These are phyloP conservation scores for Ctenopoma kingsleyae DNA, from an alignment of 2,797 vertebrate genomes.

Conservation along the genomic window DNA sequence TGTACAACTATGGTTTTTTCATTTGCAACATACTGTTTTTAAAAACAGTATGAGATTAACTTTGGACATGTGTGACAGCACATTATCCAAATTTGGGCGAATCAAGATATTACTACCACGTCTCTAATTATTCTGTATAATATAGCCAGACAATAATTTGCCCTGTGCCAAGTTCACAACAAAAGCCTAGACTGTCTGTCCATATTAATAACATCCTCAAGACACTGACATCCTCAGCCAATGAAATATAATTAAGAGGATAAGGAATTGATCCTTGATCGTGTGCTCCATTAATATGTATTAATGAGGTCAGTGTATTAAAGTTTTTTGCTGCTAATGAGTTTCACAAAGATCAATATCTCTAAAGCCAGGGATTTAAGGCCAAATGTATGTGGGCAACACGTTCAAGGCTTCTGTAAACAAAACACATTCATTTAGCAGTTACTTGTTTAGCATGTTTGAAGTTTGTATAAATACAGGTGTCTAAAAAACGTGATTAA, in stretches of 20 bases:
- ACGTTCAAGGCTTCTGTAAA: conserved; percentile 40
- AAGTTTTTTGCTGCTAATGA: conserved; percentile 75
- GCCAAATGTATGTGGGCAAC: conserved; percentile 53
- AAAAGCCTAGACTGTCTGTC: conserved; percentile 56
- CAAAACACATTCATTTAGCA: conserved; percentile 19
- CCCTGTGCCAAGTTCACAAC: conserved; percentile 43
- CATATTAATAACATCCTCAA: conserved; percentile 64
- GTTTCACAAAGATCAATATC: conserved; percentile 80
- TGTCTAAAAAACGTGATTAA: no score
- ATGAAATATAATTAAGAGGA: conserved; percentile 82
- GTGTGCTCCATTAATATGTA: conserved; percentile 77
- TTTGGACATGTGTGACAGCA: not conserved
- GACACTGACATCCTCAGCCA: conserved; percentile 68
- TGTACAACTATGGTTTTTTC: not conserved
- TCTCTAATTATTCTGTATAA: conserved; percentile 31
- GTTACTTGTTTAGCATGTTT: conserved; percentile 12
- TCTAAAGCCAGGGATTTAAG: conserved; percentile 58
- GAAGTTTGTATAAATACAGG: not conserved
- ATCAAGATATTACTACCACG: conserved; percentile 19
- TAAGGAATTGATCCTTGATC: conserved; percentile 81
- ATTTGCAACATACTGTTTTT: not conserved
- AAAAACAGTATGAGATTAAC: not conserved
- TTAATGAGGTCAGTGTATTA: conserved; percentile 81
- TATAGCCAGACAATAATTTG: conserved; percentile 39
- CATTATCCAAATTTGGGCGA: conserved; percentile 21